Conservation (phyloP, 2,797 vertebrate genomes). For the Centropyge bicolor region DNA sequence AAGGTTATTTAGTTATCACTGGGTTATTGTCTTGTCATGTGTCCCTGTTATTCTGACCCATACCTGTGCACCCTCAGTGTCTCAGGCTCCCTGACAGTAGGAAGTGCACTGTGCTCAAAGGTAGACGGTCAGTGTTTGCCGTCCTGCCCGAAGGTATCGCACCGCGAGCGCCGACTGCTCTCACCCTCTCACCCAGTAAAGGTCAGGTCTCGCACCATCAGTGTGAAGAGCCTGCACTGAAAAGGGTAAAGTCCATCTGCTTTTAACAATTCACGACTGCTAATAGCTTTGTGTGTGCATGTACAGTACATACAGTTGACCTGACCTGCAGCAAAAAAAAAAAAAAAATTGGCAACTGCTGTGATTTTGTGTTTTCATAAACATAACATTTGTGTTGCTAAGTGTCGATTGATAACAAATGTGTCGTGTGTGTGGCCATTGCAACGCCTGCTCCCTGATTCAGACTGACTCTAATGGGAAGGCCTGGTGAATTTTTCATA, state of each 20-base stretch:
- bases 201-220: conserved; percentile 77
- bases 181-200: conserved; percentile 67
- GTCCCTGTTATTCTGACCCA: neutral
- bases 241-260: conserved; percentile 67
- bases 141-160: conserved; percentile 65
- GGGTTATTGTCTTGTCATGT: neutral
- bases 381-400: conserved; percentile 77
- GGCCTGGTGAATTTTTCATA: conserved; percentile 95
- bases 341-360: conserved; percentile 29
- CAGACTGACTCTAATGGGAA: conserved; percentile 92
- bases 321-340: conserved; percentile 30
- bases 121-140: conserved; percentile 7
- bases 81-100: conserved; percentile 25
- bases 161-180: conserved; percentile 45
- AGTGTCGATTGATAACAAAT: conserved; percentile 61
- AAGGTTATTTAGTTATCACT: neutral
- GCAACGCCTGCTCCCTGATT: conserved; percentile 83
- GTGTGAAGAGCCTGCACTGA: conserved; percentile 68
- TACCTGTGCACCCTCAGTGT: neutral
- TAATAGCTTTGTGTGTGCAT: neutral
- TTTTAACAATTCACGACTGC: conserved; percentile 44
- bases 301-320: neutral
- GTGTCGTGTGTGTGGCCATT: conserved; percentile 57
- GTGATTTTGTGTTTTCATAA: conserved; percentile 74
- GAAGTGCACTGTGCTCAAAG: conserved; percentile 18